Conservation (phyloP, 2,888 invertebrate species). For the Atrina japonica region DNA sequence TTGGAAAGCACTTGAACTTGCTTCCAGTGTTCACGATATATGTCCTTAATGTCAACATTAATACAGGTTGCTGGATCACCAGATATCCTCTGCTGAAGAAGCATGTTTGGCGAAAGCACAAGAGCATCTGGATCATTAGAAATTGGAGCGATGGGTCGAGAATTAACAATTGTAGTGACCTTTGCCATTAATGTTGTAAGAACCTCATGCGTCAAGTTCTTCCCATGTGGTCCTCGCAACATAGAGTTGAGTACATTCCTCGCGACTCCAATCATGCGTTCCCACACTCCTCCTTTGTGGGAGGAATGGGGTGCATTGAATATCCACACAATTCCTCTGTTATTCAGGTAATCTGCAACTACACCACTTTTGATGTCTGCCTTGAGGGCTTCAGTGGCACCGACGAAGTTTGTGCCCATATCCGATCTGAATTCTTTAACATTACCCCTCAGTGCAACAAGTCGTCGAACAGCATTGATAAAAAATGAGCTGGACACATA, state of each 20-base stretch:
- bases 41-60: conserved; percentile 19
- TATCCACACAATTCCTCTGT: conserved; percentile 26
- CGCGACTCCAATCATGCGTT: conserved; percentile 41
- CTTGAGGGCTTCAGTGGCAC: conserved; percentile 7
- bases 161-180: conserved; percentile 39
- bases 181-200: conserved; percentile 39
- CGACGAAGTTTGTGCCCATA: conserved; percentile 36
- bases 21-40: conserved; percentile 43
- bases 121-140: conserved; percentile 40
- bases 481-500: conserved; percentile 38
- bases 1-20: conserved; percentile 38
- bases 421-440: conserved; percentile 33
- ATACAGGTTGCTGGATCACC: background rate
- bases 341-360: background rate
- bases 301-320: conserved; percentile 45
- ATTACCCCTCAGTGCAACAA: conserved; percentile 25
- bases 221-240: background rate
- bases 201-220: conserved; percentile 41
- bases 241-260: conserved; percentile 40
- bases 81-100: conserved; percentile 34
- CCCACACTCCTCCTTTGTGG: conserved; percentile 45
- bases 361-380: conserved; percentile 10
- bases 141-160: conserved; percentile 32
- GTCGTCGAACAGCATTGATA: conserved; percentile 37
- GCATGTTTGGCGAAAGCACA: conserved; percentile 34